These are phyloP conservation scores for Donacobius atricapilla DNA, from an alignment of 2,113 vertebrate genomes.

Conservation along the genomic window DNA sequence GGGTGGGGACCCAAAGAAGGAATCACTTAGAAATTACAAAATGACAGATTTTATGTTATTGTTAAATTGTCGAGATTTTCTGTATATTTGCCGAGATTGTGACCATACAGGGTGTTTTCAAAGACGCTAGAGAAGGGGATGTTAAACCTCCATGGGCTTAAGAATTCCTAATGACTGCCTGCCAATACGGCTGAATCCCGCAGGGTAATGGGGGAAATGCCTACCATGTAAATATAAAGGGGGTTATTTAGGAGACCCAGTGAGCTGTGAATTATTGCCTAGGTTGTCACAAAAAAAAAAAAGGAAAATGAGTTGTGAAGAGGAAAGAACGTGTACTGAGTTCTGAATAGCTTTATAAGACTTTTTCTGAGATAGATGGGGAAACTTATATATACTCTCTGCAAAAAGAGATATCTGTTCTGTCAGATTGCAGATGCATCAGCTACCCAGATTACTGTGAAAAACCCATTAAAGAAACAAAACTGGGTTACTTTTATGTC, in stretches of 20 bases:
- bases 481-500: conserved; percentile 29
- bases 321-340: conserved; percentile 20
- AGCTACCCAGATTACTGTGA: background rate
- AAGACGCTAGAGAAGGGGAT: background rate
- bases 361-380: conserved; percentile 14
- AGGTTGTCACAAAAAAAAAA: conserved; percentile 49
- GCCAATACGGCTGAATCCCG: conserved; percentile 40
- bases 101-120: conserved; percentile 23
- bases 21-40: conserved; percentile 35
- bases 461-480: conserved; percentile 43
- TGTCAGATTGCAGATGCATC: conserved; percentile 22
- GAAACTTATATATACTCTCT: background rate
- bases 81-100: conserved; percentile 7
- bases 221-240: conserved; percentile 60
- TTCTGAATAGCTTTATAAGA: conserved; percentile 52
- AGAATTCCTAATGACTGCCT: conserved; percentile 57
- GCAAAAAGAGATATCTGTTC: conserved; percentile 39
- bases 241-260: conserved; percentile 65
- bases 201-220: conserved; percentile 62
- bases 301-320: conserved; percentile 58
- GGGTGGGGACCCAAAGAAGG: background rate
- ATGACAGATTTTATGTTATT: conserved; percentile 10
- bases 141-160: conserved; percentile 33
- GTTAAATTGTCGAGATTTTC: conserved; percentile 6
- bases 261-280: conserved; percentile 64